Conservation (phyloP, 2,797 vertebrate species). For the Delichon dasypus region DNA sequence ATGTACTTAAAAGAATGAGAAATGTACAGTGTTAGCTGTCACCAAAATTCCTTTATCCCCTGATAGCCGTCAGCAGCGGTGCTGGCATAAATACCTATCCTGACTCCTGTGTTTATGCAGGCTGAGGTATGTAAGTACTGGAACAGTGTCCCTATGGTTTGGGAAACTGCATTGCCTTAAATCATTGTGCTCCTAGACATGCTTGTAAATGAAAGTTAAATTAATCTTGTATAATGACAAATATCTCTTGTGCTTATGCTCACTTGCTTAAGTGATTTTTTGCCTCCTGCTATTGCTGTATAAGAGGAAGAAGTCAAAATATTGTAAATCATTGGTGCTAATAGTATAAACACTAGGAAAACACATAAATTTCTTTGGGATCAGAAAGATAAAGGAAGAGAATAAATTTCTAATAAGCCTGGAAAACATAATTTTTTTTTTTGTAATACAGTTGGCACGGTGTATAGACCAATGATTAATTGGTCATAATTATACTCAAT, state of each 20-base stretch:
- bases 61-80: neutral
- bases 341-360: neutral
- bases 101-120: neutral
- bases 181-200: neutral
- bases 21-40: neutral
- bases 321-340: neutral
- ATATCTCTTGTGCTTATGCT: neutral
- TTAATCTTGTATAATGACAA: neutral
- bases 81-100: neutral
- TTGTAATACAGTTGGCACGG: neutral
- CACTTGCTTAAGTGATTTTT: neutral
- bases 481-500: neutral
- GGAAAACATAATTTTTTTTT: neutral
- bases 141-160: neutral
- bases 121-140: neutral
- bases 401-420: neutral
- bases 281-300: neutral
- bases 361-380: neutral
- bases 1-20: neutral
- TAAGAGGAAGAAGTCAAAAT: neutral
- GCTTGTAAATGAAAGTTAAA: neutral
- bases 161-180: neutral
- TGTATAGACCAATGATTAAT: neutral
- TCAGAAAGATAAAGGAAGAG: neutral
- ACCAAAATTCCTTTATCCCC: neutral